These are phyloP conservation scores for Melanostoma scalare DNA, from an alignment of 2,888 invertebrate species.

Conservation along the genomic window DNA sequence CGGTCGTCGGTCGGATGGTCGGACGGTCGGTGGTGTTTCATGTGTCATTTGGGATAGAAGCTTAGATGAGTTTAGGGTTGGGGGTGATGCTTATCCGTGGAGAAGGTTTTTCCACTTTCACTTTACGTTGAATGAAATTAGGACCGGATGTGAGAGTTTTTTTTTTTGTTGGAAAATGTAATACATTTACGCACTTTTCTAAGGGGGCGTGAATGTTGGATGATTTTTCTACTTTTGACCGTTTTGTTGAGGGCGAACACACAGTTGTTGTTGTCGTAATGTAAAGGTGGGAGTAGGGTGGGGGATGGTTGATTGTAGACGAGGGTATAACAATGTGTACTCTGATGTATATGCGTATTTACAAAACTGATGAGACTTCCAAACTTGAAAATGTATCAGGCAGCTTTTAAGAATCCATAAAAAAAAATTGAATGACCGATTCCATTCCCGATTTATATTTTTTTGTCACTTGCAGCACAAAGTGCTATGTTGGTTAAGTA, in stretches of 20 bases:
- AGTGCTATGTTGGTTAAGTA: too few relatives aligned
- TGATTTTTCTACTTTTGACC: constrained; percentile 56
- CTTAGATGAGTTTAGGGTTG: constrained; percentile 45
- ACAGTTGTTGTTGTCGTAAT: background rate
- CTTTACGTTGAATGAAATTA: constrained; percentile 59
- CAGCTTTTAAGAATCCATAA: constrained; percentile 4
- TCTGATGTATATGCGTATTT: background rate
- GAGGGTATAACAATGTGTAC: background rate
- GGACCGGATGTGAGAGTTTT: constrained; percentile 42
- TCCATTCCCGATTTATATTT: too few relatives aligned
- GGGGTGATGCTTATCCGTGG: constrained; percentile 67
- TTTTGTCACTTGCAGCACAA: too few relatives aligned
- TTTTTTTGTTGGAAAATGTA: constrained; percentile 43
- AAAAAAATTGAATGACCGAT: background rate
- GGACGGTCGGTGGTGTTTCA: constrained; percentile 53
- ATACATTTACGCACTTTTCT: constrained; percentile 38
- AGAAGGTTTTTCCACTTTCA: constrained; percentile 66
- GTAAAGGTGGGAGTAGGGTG: background rate
- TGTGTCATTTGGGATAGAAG: constrained; percentile 71
- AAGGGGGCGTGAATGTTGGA: constrained; percentile 44
- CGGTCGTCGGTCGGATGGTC: too few relatives aligned
- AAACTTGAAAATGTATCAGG: background rate
- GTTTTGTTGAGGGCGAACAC: background rate
- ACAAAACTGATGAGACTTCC: constrained; percentile 11
- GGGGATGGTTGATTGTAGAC: background rate